Percentiles rank a stretch among this genome's conserved stretches.
Conservation (phyloP, 2,888 invertebrate species). For the Microplitis deprimator region DNA sequence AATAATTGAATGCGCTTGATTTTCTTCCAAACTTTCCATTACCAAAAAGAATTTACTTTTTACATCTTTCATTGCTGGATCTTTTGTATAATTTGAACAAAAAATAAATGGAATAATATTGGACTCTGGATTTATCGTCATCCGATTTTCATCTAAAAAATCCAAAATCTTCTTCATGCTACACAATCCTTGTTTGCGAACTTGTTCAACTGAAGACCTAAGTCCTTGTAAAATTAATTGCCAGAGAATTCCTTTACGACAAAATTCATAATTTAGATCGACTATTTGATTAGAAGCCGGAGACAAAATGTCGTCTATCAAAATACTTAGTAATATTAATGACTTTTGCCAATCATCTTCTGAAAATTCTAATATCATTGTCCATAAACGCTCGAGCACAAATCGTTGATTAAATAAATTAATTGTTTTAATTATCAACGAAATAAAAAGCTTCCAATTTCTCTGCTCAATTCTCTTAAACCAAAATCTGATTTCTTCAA, state of each 20-base stretch:
- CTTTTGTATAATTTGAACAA: not conserved
- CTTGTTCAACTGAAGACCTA: slow-evolving; percentile 69
- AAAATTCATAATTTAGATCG: slow-evolving; percentile 32
- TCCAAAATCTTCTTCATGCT: slow-evolving; percentile 70
- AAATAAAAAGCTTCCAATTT: slow-evolving; percentile 56
- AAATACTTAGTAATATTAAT: slow-evolving; percentile 52
- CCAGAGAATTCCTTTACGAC: slow-evolving; percentile 74
- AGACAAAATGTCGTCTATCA: slow-evolving; percentile 48
- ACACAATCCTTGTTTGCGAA: slow-evolving; percentile 77
- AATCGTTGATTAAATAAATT: slow-evolving; percentile 42
- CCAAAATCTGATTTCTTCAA: not conserved
- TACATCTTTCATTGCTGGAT: slow-evolving; percentile 64
- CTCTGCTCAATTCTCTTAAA: slow-evolving; percentile 47
- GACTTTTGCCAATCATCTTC: slow-evolving; percentile 48
- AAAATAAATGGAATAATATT: too few species aligned
- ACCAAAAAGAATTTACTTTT: slow-evolving; percentile 76
- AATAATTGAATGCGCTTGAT: slow-evolving; percentile 81
- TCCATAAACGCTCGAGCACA: slow-evolving; percentile 50
- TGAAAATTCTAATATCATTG: slow-evolving; percentile 40
- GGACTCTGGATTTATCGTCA: too few species aligned
- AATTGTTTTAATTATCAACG: slow-evolving; percentile 56
- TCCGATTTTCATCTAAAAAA: too few species aligned
- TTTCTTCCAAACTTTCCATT: slow-evolving; percentile 82
- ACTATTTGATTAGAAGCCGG: slow-evolving; percentile 36
- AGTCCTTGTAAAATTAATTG: slow-evolving; percentile 73